Evolutionary conservation across 2,888 invertebrate genomes (phyloP), one percentile per base, ranked within the genome.

Genomic region (Lydus trimaculatus): DNA sequence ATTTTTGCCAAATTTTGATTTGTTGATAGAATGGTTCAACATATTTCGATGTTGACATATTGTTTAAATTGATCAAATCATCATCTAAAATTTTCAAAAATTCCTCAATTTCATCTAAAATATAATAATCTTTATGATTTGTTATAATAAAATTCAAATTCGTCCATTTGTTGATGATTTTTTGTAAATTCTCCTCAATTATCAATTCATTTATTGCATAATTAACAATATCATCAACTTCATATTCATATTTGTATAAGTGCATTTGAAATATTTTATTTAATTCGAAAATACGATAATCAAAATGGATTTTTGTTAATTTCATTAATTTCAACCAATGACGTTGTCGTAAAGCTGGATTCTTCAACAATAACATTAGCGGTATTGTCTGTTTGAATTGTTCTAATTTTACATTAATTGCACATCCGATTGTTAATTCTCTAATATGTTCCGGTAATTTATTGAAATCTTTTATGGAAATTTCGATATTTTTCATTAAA

Each of bases 221-320:
- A 73, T 91, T 94, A 31, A 97, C 93, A 65, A 97, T 96, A 81
- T 92, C 91, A 77, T 92, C 93, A 43, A 96, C 96, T 5, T 93
- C 92, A 0, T 95, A 94, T 84, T 93, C 92, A 80, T 94, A 95
- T 73, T 92, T 90, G 78, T 95, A 94, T 69, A 97, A 85, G 79
- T 97, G 93, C 97, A 97, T 97, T 1, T 92, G 90, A 82, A 97
- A 97, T 91, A 97, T 94, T 81, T 96, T 95, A 69, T 95, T 94
- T 70, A 97, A 86, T 0, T 96, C 97, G 78, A 97, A 97, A 23
- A 94, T n/a, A n/a, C 93, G 3, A 95, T 91, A 96, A 79, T 97
- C 96, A 82, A 97, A 97, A 71, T 89, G 87, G 78, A 91, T 86
- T 82, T 92, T 92, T 15, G 97, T 97, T 84, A 94, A 94, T 2